These are phyloP conservation scores for Trichopria drosophilae DNA, from an alignment of 2,888 invertebrate species.

Conservation along the genomic window DNA sequence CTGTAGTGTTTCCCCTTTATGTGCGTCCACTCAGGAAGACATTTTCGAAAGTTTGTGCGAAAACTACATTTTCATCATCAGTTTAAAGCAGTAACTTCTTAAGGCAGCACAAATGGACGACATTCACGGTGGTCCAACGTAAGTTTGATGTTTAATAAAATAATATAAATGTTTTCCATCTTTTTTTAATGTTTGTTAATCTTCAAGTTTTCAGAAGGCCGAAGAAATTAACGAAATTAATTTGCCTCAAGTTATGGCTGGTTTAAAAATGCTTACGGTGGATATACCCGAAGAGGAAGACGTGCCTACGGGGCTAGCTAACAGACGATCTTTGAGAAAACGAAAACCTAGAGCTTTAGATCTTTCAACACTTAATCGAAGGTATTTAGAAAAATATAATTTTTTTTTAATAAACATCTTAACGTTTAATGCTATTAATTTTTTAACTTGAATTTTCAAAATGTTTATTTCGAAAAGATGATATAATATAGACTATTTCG, in stretches of 20 bases:
- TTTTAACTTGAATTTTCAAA: too few species aligned
- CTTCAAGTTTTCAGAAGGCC: slow-evolving; percentile 32
- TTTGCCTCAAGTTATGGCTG: slow-evolving; percentile 50
- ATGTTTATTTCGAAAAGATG: too few species aligned
- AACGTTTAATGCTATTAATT: too few species aligned
- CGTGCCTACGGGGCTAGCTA: slow-evolving; percentile 10
- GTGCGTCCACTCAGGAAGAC: too few species aligned
- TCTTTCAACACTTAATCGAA: slow-evolving; percentile 43
- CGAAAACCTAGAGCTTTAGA: slow-evolving; percentile 32
- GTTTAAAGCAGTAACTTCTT: too few species aligned
- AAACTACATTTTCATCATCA: too few species aligned
- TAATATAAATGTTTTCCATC: not conserved
- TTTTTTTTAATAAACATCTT: slow-evolving; percentile 5
- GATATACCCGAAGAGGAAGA: slow-evolving; percentile 30
- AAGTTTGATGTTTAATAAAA: too few species aligned
- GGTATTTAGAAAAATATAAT: slow-evolving; percentile 35
- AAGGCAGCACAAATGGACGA: too few species aligned
- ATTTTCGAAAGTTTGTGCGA: too few species aligned
- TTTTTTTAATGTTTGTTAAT: slow-evolving; percentile 3
- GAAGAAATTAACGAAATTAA: slow-evolving; percentile 43
- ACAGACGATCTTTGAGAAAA: slow-evolving; percentile 38
- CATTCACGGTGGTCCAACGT: too few species aligned
- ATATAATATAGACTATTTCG: too few species aligned
- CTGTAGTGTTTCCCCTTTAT: too few species aligned
- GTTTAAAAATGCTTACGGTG: slow-evolving; percentile 51